Evolutionary conservation across 2,797 vertebrate genomes (phyloP).

Genomic region (Chiloscyllium punctatum): DNA sequence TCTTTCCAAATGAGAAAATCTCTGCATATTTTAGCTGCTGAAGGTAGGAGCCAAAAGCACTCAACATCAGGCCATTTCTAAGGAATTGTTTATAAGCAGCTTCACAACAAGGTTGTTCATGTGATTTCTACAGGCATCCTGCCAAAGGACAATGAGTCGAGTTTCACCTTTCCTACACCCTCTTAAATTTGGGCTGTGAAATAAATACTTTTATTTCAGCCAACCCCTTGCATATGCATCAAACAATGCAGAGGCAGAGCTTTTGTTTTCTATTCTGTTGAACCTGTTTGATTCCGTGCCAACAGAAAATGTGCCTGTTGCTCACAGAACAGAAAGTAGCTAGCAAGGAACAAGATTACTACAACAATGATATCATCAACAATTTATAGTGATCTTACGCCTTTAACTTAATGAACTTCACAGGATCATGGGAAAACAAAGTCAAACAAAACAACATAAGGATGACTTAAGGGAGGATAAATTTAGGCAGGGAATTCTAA

Average conservation of each 20-base stretch:
- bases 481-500: too few relatives aligned
- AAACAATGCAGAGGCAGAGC: neutral
- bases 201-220: neutral
- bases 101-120: neutral
- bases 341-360: neutral
- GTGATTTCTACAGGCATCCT: neutral
- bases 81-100: neutral
- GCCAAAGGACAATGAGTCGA: neutral
- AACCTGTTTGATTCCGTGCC: neutral
- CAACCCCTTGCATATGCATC: neutral
- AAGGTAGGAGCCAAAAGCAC: neutral
- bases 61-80: neutral
- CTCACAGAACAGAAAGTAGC: neutral
- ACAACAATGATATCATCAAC: too few relatives aligned
- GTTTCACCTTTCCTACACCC: neutral
- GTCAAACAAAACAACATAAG: neutral
- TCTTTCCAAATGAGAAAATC: neutral
- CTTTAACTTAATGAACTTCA: too few relatives aligned
- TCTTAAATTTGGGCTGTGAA: neutral
- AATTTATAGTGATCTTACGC: too few relatives aligned
- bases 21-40: neutral
- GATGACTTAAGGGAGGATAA: too few relatives aligned
- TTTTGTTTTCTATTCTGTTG: neutral
- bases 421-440: too few relatives aligned
- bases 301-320: neutral